A percentile compares a stretch with the other conserved stretches of the same genome.
Conservation (phyloP, 2,113 vertebrate genomes). For the Peromyscus leucopus region DNA sequence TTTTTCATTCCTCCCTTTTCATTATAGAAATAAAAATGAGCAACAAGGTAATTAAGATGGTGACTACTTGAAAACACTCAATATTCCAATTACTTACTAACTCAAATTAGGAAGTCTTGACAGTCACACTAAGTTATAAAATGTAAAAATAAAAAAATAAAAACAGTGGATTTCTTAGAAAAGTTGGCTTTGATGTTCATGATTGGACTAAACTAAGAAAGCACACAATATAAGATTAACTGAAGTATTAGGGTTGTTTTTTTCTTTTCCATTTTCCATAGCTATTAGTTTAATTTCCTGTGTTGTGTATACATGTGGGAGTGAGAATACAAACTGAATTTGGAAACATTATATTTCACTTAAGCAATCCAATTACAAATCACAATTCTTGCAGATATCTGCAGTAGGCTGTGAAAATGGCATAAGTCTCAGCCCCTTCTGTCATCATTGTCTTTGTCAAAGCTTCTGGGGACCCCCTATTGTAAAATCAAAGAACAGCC, state of each 20-base stretch:
- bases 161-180: not conserved
- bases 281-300: not conserved
- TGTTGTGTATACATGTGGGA: not conserved
- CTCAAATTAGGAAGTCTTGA: not conserved
- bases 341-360: slow-evolving; percentile 9
- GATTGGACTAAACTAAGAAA: slow-evolving; percentile 13
- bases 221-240: not conserved
- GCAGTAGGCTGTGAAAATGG: not conserved
- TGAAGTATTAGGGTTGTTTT: not conserved
- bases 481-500: not conserved
- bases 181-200: not conserved
- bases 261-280: not conserved
- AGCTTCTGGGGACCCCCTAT: not conserved
- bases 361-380: slow-evolving; percentile 3
- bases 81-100: not conserved
- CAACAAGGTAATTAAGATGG: not conserved
- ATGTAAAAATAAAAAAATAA: not conserved
- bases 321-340: not conserved
- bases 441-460: not conserved
- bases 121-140: not conserved
- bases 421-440: not conserved
- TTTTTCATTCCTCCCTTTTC: not conserved
- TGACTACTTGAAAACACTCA: not conserved
- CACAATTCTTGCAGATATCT: not conserved
- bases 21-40: slow-evolving; percentile 3